Evolutionary conservation across 2,888 invertebrate species (phyloP).

Genomic region (Baccha elongata): DNA sequence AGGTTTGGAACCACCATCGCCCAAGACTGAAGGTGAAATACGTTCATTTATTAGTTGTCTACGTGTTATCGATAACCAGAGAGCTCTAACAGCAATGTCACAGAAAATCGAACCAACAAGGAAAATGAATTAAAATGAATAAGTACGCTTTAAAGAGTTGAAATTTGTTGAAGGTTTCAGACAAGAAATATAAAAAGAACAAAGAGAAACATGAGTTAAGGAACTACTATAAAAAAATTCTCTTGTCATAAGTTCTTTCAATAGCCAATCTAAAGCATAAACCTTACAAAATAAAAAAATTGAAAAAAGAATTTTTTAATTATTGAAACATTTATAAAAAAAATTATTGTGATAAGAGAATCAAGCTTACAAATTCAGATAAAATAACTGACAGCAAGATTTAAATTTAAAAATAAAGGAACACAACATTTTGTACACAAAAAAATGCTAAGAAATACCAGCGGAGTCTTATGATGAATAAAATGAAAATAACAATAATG

Average conservation of each 20-base stretch:
- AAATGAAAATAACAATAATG: constrained; percentile 27
- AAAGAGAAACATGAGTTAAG: constrained; percentile 6
- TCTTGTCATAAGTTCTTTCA: not conserved
- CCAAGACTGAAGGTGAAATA: constrained; percentile 88
- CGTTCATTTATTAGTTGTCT: constrained; percentile 88
- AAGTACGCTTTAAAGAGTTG: not conserved
- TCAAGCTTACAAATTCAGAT: constrained; percentile 13
- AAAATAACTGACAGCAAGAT: not conserved
- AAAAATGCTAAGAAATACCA: constrained; percentile 51
- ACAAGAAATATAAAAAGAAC: not conserved
- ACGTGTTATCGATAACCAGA: constrained; percentile 91
- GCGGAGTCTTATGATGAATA: constrained; percentile 70
- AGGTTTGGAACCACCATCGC: constrained; percentile 88
- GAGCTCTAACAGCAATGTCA: constrained; percentile 89
- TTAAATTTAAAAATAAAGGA: constrained; percentile 4
- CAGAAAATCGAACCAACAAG: constrained; percentile 88
- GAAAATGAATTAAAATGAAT: constrained; percentile 72
- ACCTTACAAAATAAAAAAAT: not conserved
- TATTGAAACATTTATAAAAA: constrained; percentile 74
- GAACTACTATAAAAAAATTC: too few species aligned
- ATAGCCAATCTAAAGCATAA: constrained; percentile 15
- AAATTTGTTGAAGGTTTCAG: constrained; percentile 74
- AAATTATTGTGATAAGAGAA: constrained; percentile 32
- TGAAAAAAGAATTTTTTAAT: constrained; percentile 14
- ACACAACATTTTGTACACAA: constrained; percentile 65